Evolutionary conservation across 2,888 invertebrate species (phyloP), one percentile per base, ranked within the genome.

Genomic region (Itoplectis maculator): DNA sequence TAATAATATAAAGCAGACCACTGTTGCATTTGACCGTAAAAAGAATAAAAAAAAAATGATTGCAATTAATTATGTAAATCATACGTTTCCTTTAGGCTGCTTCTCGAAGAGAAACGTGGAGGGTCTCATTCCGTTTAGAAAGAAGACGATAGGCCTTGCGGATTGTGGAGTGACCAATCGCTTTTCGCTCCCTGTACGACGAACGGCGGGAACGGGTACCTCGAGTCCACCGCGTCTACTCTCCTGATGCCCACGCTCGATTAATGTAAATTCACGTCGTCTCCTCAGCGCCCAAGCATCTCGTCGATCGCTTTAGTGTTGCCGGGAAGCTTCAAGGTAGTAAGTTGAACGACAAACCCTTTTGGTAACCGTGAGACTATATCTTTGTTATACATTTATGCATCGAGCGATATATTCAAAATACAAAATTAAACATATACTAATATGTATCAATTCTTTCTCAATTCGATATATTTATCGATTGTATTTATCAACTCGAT

Each of bases 231-330:
- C n/a, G n/a, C 70, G 49, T 79, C 78, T 83, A 73, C 72, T 86
- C 80, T 84, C 85, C 75, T 85, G 84, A 80, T 86, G 81, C 59
- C 49, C n/a, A 63, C 73, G 81, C 74, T 85, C 75, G 78, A 86
- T 85, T 86, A 86, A 86, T 84, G 85, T 83, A 85, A 87, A 87
- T 86, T 88, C 77, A 82, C 74, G 66, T 77, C 47, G 72, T 61
- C 23, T 69, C 37, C 23, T 37, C 73, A 69, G 66, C 35, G 65
- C 40, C 20, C 70, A 8, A 18, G 74, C 51, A 75, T 81, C 63
- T 72, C 81, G 42, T 49, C 23, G 35, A 51, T 59, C 54, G 18
- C 13, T 63, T 51, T 15, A 5, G 23, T 1, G 4, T 20, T 59
- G 15, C 59, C 59, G 37, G n/a, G 59, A 13, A 37, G n/a, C 37